Conservation (phyloP, 1,140 invertebrate species). For the Leptopilina clavipes region DNA sequence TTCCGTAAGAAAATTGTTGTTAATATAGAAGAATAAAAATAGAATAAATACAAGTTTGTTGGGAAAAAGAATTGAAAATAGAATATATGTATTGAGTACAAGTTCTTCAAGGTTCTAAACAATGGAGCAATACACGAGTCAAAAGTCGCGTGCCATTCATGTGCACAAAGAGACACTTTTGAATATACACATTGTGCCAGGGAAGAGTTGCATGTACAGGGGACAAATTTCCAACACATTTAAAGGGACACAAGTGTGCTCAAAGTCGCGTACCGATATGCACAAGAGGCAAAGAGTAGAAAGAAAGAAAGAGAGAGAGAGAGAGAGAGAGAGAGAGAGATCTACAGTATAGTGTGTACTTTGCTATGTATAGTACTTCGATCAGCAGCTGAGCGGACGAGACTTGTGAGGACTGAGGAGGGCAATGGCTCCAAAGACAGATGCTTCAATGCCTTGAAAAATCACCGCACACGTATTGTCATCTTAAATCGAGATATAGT, state of each 20-base stretch:
- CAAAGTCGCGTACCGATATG: no score
- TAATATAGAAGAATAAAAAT: no score
- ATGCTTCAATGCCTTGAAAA: not conserved
- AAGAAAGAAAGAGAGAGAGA: no score
- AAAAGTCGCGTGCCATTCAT: constrained; percentile 32
- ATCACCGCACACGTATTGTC: constrained; percentile 3
- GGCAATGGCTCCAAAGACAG: constrained; percentile 11
- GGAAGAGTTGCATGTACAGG: not conserved
- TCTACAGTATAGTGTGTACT: no score
- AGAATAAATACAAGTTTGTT: no score
- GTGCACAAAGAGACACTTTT: constrained; percentile 13
- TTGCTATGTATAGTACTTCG: not conserved
- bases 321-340: no score
- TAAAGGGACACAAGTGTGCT: constrained; percentile 1
- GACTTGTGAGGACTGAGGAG: not conserved
- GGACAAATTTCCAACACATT: not conserved
- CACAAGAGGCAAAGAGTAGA: no score
- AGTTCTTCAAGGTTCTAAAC: constrained; percentile 2
- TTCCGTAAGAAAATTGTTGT: no score
- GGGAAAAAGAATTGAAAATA: no score
- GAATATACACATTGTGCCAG: not conserved
- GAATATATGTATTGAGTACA: no score
- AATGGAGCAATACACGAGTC: constrained; percentile 15
- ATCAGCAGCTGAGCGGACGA: constrained; percentile 18
- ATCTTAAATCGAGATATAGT: no score